phyloP scores from a whole-genome alignment of 2,797 vertebrate species.

The Poecile montanus region DNA sequence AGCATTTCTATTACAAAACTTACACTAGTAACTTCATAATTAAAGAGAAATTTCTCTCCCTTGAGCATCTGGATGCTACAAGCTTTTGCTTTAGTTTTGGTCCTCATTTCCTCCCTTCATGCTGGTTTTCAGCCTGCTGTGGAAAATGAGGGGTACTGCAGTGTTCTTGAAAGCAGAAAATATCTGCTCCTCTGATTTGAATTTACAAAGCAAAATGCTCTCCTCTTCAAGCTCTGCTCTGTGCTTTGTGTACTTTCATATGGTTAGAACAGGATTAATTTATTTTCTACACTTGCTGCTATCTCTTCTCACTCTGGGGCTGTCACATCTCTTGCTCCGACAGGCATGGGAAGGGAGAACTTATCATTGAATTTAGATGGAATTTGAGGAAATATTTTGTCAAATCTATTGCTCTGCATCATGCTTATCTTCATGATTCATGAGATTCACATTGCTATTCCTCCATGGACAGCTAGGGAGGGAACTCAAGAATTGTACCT shows the following conservation, averaged over 20 bases:
- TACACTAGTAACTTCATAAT: not conserved
- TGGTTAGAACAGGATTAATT: slow-evolving; percentile 19
- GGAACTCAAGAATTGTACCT: not conserved
- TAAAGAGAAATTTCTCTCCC: not conserved
- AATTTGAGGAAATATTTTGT: slow-evolving; percentile 26
- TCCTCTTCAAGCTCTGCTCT: not conserved
- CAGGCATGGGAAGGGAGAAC: not conserved
- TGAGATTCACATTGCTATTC: not conserved
- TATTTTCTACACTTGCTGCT: slow-evolving; percentile 40
- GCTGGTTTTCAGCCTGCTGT: slow-evolving; percentile 41
- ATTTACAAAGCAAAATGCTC: slow-evolving; percentile 39
- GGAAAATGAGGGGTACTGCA: not conserved
- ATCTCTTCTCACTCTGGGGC: slow-evolving; percentile 10
- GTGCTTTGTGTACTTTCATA: not conserved
- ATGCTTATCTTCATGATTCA: not conserved
- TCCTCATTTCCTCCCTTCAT: slow-evolving; percentile 10
- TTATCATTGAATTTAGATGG: not conserved
- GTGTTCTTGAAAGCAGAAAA: slow-evolving; percentile 32
- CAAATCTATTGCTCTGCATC: not conserved
- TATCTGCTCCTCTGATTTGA: slow-evolving; percentile 9
- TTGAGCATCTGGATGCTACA: not conserved
- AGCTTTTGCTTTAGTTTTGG: slow-evolving; percentile 20
- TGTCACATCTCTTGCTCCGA: slow-evolving; percentile 21
- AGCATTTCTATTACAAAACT: not conserved
- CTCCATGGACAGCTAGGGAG: not conserved